phyloP scores from a whole-genome alignment of 2,113 vertebrate species.

The Piaya cayana region DNA sequence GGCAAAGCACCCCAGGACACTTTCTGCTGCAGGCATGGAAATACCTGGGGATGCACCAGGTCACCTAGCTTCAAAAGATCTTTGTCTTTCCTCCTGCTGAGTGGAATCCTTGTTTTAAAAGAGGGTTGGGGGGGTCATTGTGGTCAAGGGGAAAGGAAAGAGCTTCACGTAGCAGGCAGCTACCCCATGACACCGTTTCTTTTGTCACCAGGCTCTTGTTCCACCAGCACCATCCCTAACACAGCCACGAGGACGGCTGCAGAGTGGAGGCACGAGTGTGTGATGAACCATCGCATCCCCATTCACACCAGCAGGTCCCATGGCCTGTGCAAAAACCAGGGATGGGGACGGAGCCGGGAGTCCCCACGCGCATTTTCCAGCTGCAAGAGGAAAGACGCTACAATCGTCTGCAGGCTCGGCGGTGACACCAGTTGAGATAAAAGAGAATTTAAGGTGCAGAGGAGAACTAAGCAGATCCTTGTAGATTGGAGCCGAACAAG shows the following conservation, averaged over 20 bases:
- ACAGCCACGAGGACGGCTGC: rapidly evolving
- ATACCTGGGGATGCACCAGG: background rate
- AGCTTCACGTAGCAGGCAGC: background rate
- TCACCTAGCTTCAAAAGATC: background rate
- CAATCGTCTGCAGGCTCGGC: background rate
- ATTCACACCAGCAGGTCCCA: rapidly evolving
- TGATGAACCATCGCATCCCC: background rate
- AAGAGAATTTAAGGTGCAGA: constrained; percentile 11
- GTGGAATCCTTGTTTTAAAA: background rate
- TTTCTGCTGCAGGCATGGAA: background rate
- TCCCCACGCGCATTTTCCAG: rapidly evolving
- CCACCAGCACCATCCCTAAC: rapidly evolving
- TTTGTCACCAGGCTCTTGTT: background rate
- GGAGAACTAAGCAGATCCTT: constrained; percentile 29
- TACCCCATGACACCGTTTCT: rapidly evolving
- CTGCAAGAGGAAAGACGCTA: background rate
- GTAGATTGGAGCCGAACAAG: constrained; percentile 9
- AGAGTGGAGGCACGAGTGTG: background rate
- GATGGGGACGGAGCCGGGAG: background rate
- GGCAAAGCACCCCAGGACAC: background rate
- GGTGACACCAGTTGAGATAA: constrained; percentile 2
- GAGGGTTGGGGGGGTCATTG: rapidly evolving
- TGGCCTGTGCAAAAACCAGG: rapidly evolving
- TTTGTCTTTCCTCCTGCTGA: background rate
- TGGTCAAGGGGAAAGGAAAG: background rate